These are phyloP conservation scores for Mareca penelope DNA, from an alignment of 2,797 vertebrate species.

Conservation along the genomic window DNA sequence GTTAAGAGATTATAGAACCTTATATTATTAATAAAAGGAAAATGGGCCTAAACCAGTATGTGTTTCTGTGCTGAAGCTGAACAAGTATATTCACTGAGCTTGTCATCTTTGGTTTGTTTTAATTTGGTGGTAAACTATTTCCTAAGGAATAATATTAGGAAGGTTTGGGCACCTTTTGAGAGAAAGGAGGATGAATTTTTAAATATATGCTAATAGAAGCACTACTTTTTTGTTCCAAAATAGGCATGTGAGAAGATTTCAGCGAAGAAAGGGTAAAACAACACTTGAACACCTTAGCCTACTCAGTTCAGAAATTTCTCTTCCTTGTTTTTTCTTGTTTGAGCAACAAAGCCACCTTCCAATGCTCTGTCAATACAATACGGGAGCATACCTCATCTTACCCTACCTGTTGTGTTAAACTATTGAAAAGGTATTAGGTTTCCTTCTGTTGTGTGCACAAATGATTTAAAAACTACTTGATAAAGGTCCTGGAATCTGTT, in stretches of 20 bases:
- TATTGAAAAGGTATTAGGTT: not conserved
- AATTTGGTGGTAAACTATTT: not conserved
- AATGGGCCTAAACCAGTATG: slow-evolving; percentile 42
- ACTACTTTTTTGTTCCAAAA: not conserved
- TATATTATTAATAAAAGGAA: slow-evolving; percentile 79
- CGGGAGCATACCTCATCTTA: not conserved
- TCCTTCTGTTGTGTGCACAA: not conserved
- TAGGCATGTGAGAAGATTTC: not conserved
- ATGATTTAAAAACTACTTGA: not conserved
- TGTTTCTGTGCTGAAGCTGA: slow-evolving; percentile 54
- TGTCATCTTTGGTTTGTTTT: not conserved
- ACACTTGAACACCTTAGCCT: not conserved
- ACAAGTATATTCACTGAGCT: not conserved
- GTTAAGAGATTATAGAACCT: slow-evolving; percentile 74
- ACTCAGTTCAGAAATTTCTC: not conserved
- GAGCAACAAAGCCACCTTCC: not conserved
- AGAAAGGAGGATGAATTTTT: not conserved
- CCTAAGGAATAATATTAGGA: not conserved
- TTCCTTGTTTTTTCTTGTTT: not conserved
- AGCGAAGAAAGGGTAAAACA: not conserved
- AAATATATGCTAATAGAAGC: not conserved
- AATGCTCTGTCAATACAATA: not conserved
- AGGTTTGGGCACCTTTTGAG: not conserved
- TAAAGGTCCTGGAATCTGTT: not conserved
- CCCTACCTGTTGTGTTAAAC: not conserved